Percentiles rank a stretch among this genome's conserved stretches.
phyloP scores from a whole-genome alignment of 2,113 vertebrate species.

The Telmatochromis sp. region DNA sequence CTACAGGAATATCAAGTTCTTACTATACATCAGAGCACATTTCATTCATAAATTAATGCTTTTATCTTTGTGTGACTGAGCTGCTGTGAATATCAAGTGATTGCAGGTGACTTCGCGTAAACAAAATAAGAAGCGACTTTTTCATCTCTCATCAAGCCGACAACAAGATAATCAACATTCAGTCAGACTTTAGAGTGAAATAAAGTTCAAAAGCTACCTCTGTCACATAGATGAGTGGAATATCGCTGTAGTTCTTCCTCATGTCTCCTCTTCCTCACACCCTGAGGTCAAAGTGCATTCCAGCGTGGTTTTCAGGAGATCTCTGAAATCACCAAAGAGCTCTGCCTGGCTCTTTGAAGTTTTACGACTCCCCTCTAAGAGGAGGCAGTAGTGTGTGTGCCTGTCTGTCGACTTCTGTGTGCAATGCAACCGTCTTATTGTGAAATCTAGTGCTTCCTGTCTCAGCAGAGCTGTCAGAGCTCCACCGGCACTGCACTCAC shows the following conservation, averaged over 20 bases:
- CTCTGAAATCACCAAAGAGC: constrained; percentile 3
- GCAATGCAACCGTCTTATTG: constrained; percentile 19
- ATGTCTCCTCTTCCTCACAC: constrained; percentile 50
- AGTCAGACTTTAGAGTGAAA: neutral
- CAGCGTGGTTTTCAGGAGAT: neutral
- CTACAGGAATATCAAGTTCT: neutral
- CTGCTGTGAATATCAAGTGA: neutral
- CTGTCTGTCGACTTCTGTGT: neutral
- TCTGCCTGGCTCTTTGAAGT: constrained; percentile 13
- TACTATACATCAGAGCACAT: neutral
- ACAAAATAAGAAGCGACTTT: neutral
- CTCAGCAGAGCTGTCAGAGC: neutral
- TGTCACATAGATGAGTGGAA: constrained; percentile 62
- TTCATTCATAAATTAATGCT: neutral
- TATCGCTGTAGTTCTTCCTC: constrained; percentile 59
- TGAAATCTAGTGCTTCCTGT: constrained; percentile 54
- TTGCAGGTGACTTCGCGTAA: neutral
- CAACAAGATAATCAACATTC: neutral
- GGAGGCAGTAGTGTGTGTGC: neutral
- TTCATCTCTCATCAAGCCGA: neutral
- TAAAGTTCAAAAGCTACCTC: constrained; percentile 47
- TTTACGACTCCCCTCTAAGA: neutral
- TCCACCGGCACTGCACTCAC: neutral
- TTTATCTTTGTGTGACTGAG: neutral
- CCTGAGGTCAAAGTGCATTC: constrained; percentile 46